These are phyloP conservation scores for Bryconaethiops microstoma DNA, from an alignment of 2,797 vertebrate genomes.

Conservation along the genomic window DNA sequence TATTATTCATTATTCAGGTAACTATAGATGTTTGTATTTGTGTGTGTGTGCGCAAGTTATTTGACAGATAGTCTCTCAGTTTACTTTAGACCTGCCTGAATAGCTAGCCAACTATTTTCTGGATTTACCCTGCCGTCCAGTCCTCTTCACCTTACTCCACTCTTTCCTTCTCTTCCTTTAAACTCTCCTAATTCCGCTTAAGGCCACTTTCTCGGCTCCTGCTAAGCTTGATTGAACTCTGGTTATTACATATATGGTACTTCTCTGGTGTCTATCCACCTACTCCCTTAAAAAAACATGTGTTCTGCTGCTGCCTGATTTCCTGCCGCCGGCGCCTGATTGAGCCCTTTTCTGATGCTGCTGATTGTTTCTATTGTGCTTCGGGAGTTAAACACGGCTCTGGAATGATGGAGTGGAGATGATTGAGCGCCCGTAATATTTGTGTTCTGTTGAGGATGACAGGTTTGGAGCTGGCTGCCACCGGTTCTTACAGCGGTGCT, in stretches of 20 bases:
- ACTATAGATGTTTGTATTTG: no score
- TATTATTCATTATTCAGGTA: no score
- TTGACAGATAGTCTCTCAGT: no score
- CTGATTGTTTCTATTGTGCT: conserved; percentile 35
- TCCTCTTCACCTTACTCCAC: background rate
- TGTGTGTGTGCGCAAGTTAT: no score
- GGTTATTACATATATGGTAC: conserved; percentile 30
- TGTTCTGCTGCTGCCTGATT: background rate
- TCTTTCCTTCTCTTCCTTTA: background rate
- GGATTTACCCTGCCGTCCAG: background rate
- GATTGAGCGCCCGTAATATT: conserved; percentile 6
- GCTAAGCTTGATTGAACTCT: conserved; percentile 32
- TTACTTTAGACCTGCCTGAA: no score
- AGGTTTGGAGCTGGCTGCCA: background rate
- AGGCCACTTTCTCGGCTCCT: background rate
- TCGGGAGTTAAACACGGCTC: conserved; percentile 1
- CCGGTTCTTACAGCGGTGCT: background rate
- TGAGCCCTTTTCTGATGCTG: conserved; percentile 16
- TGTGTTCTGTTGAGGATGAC: background rate
- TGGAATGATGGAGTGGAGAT: background rate
- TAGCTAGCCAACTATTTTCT: no score
- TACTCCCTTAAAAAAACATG: background rate
- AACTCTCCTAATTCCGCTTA: background rate
- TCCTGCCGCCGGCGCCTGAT: conserved; percentile 30
- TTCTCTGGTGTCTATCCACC: background rate